Evolutionary conservation across 2,113 vertebrate species (phyloP).

Genomic region (Ameiurus melas): DNA sequence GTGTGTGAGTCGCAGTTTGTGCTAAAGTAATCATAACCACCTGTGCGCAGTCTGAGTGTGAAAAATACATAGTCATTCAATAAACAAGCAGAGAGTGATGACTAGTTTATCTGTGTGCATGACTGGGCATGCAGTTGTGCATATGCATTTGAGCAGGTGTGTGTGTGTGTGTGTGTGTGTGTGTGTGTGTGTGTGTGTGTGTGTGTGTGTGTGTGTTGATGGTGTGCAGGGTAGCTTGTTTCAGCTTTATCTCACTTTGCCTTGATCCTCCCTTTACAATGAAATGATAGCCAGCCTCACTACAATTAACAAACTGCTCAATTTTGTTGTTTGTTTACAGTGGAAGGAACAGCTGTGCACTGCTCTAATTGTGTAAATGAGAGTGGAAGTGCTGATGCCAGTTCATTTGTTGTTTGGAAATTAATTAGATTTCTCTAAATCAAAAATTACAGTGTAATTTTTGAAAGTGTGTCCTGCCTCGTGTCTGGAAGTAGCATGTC

Average conservation of each 20-base stretch:
- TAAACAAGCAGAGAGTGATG: slow-evolving; percentile 22
- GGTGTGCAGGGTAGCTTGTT: neutral
- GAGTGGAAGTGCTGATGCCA: slow-evolving; percentile 58
- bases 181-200: neutral
- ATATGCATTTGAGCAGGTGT: neutral
- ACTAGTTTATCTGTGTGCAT: slow-evolving; percentile 38
- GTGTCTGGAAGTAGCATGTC: slow-evolving; percentile 55
- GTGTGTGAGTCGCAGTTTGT: slow-evolving; percentile 23
- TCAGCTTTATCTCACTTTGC: slow-evolving; percentile 1
- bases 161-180: neutral
- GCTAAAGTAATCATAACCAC: slow-evolving; percentile 41
- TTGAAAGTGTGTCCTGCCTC: slow-evolving; percentile 54
- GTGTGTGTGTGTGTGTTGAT: neutral
- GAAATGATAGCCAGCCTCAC: slow-evolving; percentile 42
- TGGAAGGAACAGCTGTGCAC: slow-evolving; percentile 67
- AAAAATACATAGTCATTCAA: slow-evolving; percentile 46
- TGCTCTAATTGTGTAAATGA: slow-evolving; percentile 74
- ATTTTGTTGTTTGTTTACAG: slow-evolving; percentile 61
- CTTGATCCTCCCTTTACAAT: neutral
- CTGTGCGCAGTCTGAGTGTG: slow-evolving; percentile 28
- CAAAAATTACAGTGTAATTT: slow-evolving; percentile 64
- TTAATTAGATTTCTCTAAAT: slow-evolving; percentile 74
- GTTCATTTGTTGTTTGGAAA: slow-evolving; percentile 64
- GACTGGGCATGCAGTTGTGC: neutral
- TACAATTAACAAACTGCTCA: slow-evolving; percentile 53